Percentiles rank a stretch among this genome's conserved stretches.
Conservation (phyloP, 2,888 invertebrate species). For the Drosophila gaucha region DNA sequence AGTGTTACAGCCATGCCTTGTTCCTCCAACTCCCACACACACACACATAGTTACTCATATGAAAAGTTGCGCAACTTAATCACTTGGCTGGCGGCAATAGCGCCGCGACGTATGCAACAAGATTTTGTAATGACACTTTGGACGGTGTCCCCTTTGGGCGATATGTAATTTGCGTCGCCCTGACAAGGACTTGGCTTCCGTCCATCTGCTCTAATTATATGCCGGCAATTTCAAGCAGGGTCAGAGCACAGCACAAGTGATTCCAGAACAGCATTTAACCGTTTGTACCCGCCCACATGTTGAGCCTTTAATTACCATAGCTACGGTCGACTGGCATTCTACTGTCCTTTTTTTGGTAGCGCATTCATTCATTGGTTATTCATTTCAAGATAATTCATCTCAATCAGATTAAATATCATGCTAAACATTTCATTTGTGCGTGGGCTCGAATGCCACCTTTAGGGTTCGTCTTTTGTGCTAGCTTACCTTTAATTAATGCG, state of each 20-base stretch:
- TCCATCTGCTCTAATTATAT: slow-evolving; percentile 26
- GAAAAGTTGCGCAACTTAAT: slow-evolving; percentile 42
- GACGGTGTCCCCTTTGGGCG: slow-evolving; percentile 33
- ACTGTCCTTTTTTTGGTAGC: slow-evolving; percentile 12
- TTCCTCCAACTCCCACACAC: neutral
- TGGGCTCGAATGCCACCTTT: slow-evolving; percentile 6
- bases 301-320: slow-evolving; percentile 43
- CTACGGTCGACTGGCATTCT: neutral
- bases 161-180: slow-evolving; percentile 28
- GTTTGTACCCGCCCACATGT: slow-evolving; percentile 48
- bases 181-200: neutral
- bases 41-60: slow-evolving; percentile 5
- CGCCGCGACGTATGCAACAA: slow-evolving; percentile 38
- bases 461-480: slow-evolving; percentile 14
- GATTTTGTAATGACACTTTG: slow-evolving; percentile 56
- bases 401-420: slow-evolving; percentile 75
- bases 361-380: slow-evolving; percentile 41
- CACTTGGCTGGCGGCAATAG: slow-evolving; percentile 30
- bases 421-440: slow-evolving; percentile 70
- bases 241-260: slow-evolving; percentile 13
- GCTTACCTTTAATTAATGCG: slow-evolving; percentile 67
- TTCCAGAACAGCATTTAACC: neutral
- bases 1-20: slow-evolving; percentile 30
- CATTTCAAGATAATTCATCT: slow-evolving; percentile 70
- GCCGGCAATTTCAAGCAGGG: neutral